Percentiles rank a stretch among this genome's conserved stretches.
Evolutionary conservation across 2,113 vertebrate genomes (phyloP).

Genomic region (Anarrhichthys ocellatus): DNA sequence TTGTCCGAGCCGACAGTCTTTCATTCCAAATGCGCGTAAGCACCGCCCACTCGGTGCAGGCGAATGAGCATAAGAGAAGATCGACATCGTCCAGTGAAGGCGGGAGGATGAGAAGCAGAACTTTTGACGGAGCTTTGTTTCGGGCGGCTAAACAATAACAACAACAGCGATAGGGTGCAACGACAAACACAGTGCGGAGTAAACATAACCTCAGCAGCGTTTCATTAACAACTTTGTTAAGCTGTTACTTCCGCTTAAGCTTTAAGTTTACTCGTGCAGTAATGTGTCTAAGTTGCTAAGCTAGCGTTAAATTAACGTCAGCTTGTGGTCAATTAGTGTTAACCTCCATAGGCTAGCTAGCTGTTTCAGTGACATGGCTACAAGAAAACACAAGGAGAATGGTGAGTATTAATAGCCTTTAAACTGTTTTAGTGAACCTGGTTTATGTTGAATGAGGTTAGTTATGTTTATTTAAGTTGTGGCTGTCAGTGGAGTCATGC

Average conservation of each 20-base stretch:
- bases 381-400: background rate
- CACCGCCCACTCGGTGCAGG: constrained; percentile 27
- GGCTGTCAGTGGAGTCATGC: background rate
- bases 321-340: background rate
- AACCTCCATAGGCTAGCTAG: accelerated
- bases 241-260: too few relatives aligned
- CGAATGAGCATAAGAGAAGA: accelerated
- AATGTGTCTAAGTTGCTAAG: constrained; percentile 16
- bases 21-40: accelerated
- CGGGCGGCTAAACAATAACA: background rate
- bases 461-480: background rate
- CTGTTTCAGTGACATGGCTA: constrained; percentile 48
- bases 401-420: constrained; percentile 27
- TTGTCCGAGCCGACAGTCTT: accelerated
- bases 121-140: constrained; percentile 27
- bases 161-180: background rate
- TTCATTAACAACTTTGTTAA: background rate
- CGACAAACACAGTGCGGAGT: background rate
- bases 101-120: constrained; percentile 59
- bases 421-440: background rate
- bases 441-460: background rate
- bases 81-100: constrained; percentile 1
- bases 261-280: background rate
- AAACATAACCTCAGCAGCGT: background rate
- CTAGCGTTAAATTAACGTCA: constrained; percentile 11